Evolutionary conservation across 2,888 invertebrate genomes (phyloP).

Genomic region (Yponomeuta sedellus): DNA sequence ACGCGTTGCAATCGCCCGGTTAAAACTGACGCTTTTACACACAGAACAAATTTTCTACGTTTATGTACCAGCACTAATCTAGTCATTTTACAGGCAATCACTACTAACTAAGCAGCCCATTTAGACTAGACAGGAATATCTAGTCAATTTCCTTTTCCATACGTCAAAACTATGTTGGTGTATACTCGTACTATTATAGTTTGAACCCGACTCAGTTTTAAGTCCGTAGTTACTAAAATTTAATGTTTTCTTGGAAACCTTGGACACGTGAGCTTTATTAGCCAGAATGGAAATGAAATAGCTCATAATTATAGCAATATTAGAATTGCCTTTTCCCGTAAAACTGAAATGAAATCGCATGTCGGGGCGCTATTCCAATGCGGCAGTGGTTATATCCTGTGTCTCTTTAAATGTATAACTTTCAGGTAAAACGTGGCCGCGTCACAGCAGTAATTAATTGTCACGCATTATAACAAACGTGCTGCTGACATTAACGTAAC

Average conservation of each 20-base stretch:
- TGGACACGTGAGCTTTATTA: conserved; percentile 53
- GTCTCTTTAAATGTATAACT: conserved; percentile 17
- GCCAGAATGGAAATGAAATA: conserved; percentile 56
- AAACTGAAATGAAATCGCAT: conserved; percentile 52
- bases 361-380: conserved; percentile 55
- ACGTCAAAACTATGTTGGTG: not conserved
- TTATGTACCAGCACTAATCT: no score
- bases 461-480: conserved; percentile 4
- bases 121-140: no score
- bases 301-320: conserved; percentile 65
- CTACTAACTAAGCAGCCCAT: no score
- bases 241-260: conserved; percentile 45
- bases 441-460: conserved; percentile 6
- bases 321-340: conserved; percentile 61
- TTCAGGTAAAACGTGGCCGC: not conserved
- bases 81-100: no score
- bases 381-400: conserved; percentile 42
- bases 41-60: no score
- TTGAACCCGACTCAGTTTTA: conserved; percentile 13
- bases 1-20: not conserved
- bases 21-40: not conserved
- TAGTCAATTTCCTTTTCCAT: not conserved
- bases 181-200: no score
- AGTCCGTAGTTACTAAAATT: conserved; percentile 31
- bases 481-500: not conserved